Percentiles rank a stretch among this genome's conserved stretches.
Evolutionary conservation across 2,888 invertebrate genomes (phyloP).

Genomic region (Mimachlamys varia): DNA sequence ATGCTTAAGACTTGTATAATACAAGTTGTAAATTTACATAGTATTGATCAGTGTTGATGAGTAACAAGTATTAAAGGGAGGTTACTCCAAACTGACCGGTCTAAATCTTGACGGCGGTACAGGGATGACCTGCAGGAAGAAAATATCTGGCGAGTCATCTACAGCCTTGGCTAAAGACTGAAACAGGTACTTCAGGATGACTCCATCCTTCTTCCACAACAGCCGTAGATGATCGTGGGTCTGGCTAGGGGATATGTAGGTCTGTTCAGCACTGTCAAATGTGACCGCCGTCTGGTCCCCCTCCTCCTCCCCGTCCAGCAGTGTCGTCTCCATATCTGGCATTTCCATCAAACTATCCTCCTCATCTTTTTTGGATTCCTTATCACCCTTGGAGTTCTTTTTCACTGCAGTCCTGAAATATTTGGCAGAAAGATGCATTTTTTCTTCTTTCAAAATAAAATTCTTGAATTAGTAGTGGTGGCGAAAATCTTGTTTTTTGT

Average conservation of each 20-base stretch:
- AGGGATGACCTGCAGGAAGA: slow-evolving; percentile 92
- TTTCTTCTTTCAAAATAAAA: no score
- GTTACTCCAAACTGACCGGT: slow-evolving; percentile 84
- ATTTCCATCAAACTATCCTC: slow-evolving; percentile 10
- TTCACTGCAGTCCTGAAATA: not conserved
- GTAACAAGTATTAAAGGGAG: not conserved
- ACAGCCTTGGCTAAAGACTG: slow-evolving; percentile 61
- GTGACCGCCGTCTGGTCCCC: not conserved
- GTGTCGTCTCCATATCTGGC: not conserved
- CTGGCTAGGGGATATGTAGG: slow-evolving; percentile 75
- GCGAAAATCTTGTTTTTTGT: no score
- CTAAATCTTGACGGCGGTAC: slow-evolving; percentile 94
- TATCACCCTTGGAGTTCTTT: slow-evolving; percentile 12
- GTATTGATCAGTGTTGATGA: no score
- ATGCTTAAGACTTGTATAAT: no score
- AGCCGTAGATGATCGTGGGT: slow-evolving; percentile 85
- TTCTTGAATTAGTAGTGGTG: no score
- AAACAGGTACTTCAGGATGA: slow-evolving; percentile 86
- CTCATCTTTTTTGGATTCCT: slow-evolving; percentile 46
- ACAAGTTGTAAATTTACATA: no score
- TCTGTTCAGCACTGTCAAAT: slow-evolving; percentile 40
- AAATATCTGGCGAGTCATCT: slow-evolving; percentile 86
- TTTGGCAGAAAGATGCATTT: not conserved
- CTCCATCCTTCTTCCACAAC: slow-evolving; percentile 84
- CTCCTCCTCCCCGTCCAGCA: slow-evolving; percentile 21